These are phyloP conservation scores for Pseudomugil gertrudae DNA, from an alignment of 2,797 vertebrate genomes.

Conservation along the genomic window DNA sequence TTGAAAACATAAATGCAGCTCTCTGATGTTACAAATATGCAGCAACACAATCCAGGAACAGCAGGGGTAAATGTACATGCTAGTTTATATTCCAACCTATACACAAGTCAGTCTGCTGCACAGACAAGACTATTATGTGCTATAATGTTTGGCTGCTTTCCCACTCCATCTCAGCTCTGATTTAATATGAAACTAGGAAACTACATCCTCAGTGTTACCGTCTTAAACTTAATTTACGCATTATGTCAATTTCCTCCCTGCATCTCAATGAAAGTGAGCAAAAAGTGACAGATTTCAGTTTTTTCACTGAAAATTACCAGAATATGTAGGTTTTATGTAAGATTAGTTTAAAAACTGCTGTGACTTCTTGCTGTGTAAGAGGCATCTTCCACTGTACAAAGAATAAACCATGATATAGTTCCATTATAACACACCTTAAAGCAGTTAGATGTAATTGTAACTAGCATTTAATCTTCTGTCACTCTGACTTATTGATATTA, in stretches of 20 bases:
- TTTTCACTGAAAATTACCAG: not conserved
- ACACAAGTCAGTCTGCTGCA: not conserved
- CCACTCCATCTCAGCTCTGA: not conserved
- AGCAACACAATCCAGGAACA: not conserved
- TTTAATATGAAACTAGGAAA: not conserved
- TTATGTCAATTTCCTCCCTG: not conserved
- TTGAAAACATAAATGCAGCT: not conserved
- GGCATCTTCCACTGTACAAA: no score
- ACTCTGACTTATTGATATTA: not conserved
- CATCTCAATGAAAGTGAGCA: no score
- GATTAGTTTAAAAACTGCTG: no score
- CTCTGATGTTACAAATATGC: not conserved
- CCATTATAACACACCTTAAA: not conserved
- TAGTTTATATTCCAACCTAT: not conserved
- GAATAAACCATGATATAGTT: no score
- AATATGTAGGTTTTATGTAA: not conserved
- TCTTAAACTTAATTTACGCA: not conserved
- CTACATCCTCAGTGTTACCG: not conserved
- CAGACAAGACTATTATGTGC: not conserved
- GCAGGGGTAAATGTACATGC: not conserved
- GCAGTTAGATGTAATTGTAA: not conserved
- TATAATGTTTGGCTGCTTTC: not conserved
- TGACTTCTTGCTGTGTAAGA: no score
- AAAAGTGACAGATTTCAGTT: not conserved
- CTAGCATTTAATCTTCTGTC: not conserved